Evolutionary conservation across 2,888 invertebrate species (phyloP), one percentile per base, ranked within the genome.

Genomic region (Cynaeus angustus): DNA sequence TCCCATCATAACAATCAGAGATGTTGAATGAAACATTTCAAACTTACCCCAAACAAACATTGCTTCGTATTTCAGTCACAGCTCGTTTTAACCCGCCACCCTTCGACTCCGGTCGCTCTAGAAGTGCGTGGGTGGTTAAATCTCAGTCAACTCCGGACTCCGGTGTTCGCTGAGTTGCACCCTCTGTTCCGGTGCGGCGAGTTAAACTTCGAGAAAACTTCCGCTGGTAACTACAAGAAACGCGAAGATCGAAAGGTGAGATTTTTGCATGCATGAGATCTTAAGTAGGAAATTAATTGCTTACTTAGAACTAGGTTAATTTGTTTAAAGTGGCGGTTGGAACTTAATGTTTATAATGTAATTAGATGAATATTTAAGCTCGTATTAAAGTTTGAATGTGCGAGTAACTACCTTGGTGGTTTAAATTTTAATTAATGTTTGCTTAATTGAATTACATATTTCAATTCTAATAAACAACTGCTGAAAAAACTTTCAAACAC

Each of bases 131-230:
- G 66, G 66, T 41, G 58, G 66, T 26, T 5, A 59, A 67, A 67
- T 67, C 66, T 67, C 66, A 67, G 66, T 67, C 66, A 16, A 59
- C 66, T 67, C 59, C 66, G 66, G 58, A 59, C 66, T 67, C 59
- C 66, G 66, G 58, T 37, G 33, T 48, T 56, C 50, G 30, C 7
- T 26, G 66, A 59, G 66, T 67, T 38, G 38, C 43, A 59, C 59
- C 52, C 66, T 53, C 30, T n/a, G 12, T 48, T 50, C 58, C 66
- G 45, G 55, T 21, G 55, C 66, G 56, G 28, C 59, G 41, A 55
- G 37, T 56, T 48, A 16, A 28, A 50, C 33, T 38, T 52, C 64
- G 41, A 48, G 16, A 3, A 26, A 9, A 56, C 10, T 38, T 21
- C 5, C 48, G 48, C 26, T 6, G 1, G 12, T 10, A 41, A 41